These are phyloP conservation scores for Sigmodon hispidus DNA, from an alignment of 2,113 vertebrate species.

Conservation along the genomic window DNA sequence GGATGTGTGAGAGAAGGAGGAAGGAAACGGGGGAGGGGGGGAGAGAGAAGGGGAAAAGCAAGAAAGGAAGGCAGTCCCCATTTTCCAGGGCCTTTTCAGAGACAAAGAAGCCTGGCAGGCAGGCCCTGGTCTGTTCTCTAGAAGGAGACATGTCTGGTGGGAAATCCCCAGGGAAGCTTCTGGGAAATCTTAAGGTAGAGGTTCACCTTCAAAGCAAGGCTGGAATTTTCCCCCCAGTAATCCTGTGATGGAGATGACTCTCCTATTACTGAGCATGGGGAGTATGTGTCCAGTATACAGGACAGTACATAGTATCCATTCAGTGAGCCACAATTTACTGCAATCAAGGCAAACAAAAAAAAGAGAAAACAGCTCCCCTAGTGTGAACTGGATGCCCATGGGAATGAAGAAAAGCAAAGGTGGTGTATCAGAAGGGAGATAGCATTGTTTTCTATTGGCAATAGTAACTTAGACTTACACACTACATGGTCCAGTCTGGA, in stretches of 20 bases:
- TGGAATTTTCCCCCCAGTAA: background rate
- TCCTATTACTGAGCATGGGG: background rate
- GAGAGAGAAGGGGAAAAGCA: accelerated
- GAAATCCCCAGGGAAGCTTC: slow-evolving; percentile 2
- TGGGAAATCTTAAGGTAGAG: slow-evolving; percentile 16
- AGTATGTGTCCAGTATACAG: background rate
- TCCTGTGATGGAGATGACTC: background rate
- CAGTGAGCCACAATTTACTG: background rate
- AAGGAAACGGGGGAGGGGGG: accelerated
- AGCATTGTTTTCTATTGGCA: background rate
- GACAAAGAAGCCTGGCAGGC: background rate
- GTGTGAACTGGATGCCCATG: background rate
- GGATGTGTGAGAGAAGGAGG: background rate
- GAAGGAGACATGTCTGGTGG: background rate
- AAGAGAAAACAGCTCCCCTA: background rate
- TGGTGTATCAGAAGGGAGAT: background rate
- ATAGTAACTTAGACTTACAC: background rate
- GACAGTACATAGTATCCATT: background rate
- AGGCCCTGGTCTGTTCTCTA: background rate
- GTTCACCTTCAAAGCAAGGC: background rate
- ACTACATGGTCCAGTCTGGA: background rate
- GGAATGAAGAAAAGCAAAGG: background rate
- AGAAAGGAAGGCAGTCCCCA: background rate
- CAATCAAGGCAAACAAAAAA: background rate
- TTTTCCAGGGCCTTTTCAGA: background rate